Evolutionary conservation across 2,113 vertebrate species (phyloP).

Genomic region (Pedetes capensis): DNA sequence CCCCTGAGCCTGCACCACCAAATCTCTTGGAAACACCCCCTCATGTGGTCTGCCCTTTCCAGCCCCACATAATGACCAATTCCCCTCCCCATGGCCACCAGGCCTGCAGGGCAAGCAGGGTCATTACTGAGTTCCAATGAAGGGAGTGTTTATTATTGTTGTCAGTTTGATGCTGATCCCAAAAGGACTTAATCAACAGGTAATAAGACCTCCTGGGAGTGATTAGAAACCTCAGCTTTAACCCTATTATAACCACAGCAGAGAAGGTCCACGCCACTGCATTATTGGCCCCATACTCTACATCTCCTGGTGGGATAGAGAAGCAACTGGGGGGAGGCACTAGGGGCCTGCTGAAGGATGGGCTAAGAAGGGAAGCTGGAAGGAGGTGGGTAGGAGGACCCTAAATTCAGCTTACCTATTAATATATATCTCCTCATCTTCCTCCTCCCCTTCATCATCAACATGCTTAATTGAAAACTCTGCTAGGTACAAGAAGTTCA

Average conservation of each 20-base stretch:
- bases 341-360: neutral
- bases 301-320: too few species aligned
- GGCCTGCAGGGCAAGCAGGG: conserved; percentile 60
- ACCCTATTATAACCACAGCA: conserved; percentile 85
- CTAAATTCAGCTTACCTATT: neutral
- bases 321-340: neutral
- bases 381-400: neutral
- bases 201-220: conserved; percentile 93
- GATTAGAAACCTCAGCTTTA: conserved; percentile 92
- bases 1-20: neutral
- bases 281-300: neutral
- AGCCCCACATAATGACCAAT: neutral
- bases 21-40: neutral
- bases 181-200: conserved; percentile 94
- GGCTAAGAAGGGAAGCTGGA: neutral
- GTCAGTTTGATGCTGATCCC: conserved; percentile 90
- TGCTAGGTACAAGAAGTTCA: neutral
- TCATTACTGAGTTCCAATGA: conserved; percentile 76
- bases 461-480: neutral
- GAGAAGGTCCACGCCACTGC: neutral
- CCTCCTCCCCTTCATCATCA: neutral
- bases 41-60: neutral
- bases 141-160: conserved; percentile 90
- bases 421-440: neutral
- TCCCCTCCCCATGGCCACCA: conserved; percentile 20